Evolutionary conservation across 2,797 vertebrate species (phyloP).

Genomic region (Poecilia gillii): DNA sequence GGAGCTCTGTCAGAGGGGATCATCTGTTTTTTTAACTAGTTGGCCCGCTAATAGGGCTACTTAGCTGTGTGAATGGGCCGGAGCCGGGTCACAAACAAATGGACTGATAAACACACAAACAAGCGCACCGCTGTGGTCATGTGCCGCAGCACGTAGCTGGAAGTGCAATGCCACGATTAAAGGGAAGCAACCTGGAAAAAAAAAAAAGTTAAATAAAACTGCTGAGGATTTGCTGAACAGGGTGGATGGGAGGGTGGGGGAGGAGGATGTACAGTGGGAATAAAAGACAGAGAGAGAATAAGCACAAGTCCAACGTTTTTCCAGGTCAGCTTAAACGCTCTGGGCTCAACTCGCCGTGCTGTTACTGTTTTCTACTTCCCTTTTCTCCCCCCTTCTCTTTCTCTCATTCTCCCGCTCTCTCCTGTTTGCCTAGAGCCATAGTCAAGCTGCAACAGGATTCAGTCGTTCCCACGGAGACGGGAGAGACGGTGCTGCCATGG

Average conservation of each 20-base stretch:
- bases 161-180: background rate
- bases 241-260: slow-evolving; percentile 33
- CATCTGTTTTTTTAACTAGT: slow-evolving; percentile 80
- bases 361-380: slow-evolving; percentile 64
- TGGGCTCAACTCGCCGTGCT: slow-evolving; percentile 70
- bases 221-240: slow-evolving; percentile 22
- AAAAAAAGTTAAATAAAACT: background rate
- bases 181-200: background rate
- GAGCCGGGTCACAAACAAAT: slow-evolving; percentile 62
- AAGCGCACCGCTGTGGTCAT: slow-evolving; percentile 26
- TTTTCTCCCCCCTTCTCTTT: background rate
- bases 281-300: slow-evolving; percentile 41
- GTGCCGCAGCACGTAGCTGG: background rate
- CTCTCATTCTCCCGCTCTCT: slow-evolving; percentile 36
- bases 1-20: slow-evolving; percentile 74
- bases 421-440: slow-evolving; percentile 70
- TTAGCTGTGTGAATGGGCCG: slow-evolving; percentile 68
- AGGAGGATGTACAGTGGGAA: slow-evolving; percentile 5
- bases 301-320: slow-evolving; percentile 72
- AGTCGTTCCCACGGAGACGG: slow-evolving; percentile 83
- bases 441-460: slow-evolving; percentile 83
- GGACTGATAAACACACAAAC: slow-evolving; percentile 58
- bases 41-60: slow-evolving; percentile 74
- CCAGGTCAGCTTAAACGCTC: slow-evolving; percentile 76
- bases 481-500: slow-evolving; percentile 83